Base-by-base conservation (phyloP, 2,888 invertebrate genomes). In the Ectropis crepuscularia region DNA sequence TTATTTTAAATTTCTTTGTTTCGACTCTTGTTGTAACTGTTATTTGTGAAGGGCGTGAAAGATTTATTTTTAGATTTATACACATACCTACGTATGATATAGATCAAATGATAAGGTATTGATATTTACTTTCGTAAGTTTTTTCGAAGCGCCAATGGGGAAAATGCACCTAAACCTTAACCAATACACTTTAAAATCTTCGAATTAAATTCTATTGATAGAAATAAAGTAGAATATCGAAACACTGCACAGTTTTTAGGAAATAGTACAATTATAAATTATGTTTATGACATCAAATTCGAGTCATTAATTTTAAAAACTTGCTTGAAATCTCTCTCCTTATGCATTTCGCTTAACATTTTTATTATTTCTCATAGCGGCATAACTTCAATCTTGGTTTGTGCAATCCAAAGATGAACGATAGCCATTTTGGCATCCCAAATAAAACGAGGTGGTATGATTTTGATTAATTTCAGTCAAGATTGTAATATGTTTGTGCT, bases 381-480 rank as follows among this genome's bases (percentile, higher is more conserved):
- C 66, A 45, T 53, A 36, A 55, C 64, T 58, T 63, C 58, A 65
- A 65, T 49, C 53, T 60, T 42, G 28, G 57, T 53, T 54, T 49
- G 42, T 12, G 67, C 53, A 61, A 57, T 67, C 62, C 60, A 63
- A 61, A 67, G 63, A 65, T 71, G 59, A 12, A 46, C 50, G 71
- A 71, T 71, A 71, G 69, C 69, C 69, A 61, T 71, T 60, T 64
- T 53, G 50, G 49, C 49, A 51, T 53, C 28, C 61, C 60, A 46
- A n/a, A n/a, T n/a, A n/a, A 71, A 71, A 61, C 48, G 61, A 62
- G 50, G 60, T 65, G 61, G 60, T 67, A 62, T 60, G n/a, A 61
- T 45, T 68, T 63, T 65, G 65, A 71, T 71, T 67, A 68, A 68
- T 68, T 63, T 12, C 36, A 43, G 49, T 42, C 41, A 61, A 62